Evolutionary conservation across 2,113 vertebrate species (phyloP).

Genomic region (Hyla sarda): DNA sequence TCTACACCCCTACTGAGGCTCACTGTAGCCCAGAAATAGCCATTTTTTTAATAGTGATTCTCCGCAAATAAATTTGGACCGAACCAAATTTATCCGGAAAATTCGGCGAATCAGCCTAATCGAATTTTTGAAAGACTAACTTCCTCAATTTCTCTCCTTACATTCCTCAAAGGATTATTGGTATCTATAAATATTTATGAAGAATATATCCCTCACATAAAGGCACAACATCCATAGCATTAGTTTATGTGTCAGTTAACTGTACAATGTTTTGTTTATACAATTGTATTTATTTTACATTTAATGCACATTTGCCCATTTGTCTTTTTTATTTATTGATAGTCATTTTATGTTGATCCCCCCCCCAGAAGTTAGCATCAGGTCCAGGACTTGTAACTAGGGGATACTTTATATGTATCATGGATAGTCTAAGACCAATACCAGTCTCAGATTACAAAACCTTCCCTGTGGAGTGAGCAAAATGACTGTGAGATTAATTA

Average conservation of each 20-base stretch:
- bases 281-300: background rate
- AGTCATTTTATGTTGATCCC: background rate
- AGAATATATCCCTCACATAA: background rate
- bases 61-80: too few relatives aligned
- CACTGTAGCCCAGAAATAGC: too few relatives aligned
- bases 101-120: too few relatives aligned
- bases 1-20: too few relatives aligned
- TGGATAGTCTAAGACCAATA: constrained; percentile 38
- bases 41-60: too few relatives aligned
- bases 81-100: too few relatives aligned
- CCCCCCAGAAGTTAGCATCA: constrained; percentile 8
- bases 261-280: background rate
- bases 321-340: background rate
- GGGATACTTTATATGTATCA: constrained; percentile 10
- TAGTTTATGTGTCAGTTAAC: too few relatives aligned
- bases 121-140: too few relatives aligned
- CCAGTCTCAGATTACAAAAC: constrained; percentile 57
- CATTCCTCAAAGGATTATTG: background rate
- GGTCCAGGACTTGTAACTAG: background rate
- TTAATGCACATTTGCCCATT: background rate
- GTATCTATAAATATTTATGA: background rate
- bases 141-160: too few relatives aligned
- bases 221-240: background rate
- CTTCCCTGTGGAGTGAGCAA: constrained; percentile 60
- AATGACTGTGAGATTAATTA: constrained; percentile 62